Base-by-base conservation (phyloP, 2,888 invertebrate species). In the Formica aserva region DNA sequence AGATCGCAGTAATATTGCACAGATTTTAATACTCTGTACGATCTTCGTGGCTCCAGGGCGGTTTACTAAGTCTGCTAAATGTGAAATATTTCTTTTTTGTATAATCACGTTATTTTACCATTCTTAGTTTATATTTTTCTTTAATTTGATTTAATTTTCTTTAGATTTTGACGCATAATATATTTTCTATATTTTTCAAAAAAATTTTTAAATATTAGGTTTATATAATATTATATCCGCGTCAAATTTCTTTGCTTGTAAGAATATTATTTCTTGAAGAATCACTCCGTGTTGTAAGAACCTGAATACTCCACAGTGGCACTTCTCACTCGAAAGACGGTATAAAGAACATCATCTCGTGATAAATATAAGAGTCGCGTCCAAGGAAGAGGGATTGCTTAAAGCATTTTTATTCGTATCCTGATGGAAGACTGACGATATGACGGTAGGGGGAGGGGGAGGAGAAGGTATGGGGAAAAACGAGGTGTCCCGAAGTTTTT, bases 351-450 rank as follows among this genome's bases (percentile, higher is more conserved):
- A 93, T 91, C 88, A 48, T 86, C 91, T 89, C 90, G 91, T 89
- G 91, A 90, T 93, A 93, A 94, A 93, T 93, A 94, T 93, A 92
- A 94, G 93, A 93, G 92, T 93, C 92, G 71, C 87, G 89, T 60
- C 74, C 48, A 82, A 86, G 83, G 41, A 86, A 89, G 90, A 82
- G 91, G 88, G 89, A 87, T 87, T 84, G 91, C 89, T 93, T 91
- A 89, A 92, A 93, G 92, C 91, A 92, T 93, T 93, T 93, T 92
- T 92, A 92, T 93, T 92, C 89, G 88, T 86, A 87, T 87, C 82
- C 85, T 83, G 89, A 90, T 89, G 89, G 87, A 90, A 86, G 85
- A 88, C 84, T 62, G 84, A 63, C 84, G 84, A 86, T 85, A 83
- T 72, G 83, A 72, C 85, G 76, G 84, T 62, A 83, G 72, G 83